Conservation (phyloP, 2,797 vertebrate species). For the Sebastes trivittatus region DNA sequence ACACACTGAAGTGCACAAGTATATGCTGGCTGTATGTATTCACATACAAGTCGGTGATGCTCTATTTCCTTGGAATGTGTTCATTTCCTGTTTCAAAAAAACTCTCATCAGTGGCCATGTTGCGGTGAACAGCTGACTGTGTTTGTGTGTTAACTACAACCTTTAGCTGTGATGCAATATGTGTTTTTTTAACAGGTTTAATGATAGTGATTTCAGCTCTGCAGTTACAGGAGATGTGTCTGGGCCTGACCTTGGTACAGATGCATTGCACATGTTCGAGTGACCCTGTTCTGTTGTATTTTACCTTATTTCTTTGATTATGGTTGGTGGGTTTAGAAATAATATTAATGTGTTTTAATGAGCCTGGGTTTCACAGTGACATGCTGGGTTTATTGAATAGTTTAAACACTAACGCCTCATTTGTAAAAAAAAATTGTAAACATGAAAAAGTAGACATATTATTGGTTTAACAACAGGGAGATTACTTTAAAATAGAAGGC, state of each 20-base stretch:
- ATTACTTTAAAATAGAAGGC: not conserved
- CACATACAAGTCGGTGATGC: not conserved
- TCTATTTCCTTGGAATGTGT: not conserved
- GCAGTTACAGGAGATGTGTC: not conserved
- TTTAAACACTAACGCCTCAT: not conserved
- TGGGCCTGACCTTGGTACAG: not conserved
- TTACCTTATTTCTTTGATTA: not conserved
- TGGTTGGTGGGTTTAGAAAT: not conserved
- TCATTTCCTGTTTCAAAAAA: conserved; percentile 7
- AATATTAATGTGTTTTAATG: not conserved
- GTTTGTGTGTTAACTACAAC: not conserved
- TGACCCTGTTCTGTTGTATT: not conserved
- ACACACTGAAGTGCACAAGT: not conserved
- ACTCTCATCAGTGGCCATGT: not conserved
- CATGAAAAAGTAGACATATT: not conserved
- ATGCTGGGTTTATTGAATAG: not conserved
- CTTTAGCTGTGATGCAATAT: not conserved
- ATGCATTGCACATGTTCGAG: not conserved
- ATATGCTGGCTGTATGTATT: not conserved
- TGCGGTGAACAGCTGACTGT: not conserved
- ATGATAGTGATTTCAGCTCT: not conserved
- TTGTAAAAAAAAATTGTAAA: not conserved
- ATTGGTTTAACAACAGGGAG: not conserved
- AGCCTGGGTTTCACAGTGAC: not conserved
- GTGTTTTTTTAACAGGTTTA: not conserved